phyloP scores from a whole-genome alignment of 2,797 vertebrate species.

The Chaetodon trifasciatus region DNA sequence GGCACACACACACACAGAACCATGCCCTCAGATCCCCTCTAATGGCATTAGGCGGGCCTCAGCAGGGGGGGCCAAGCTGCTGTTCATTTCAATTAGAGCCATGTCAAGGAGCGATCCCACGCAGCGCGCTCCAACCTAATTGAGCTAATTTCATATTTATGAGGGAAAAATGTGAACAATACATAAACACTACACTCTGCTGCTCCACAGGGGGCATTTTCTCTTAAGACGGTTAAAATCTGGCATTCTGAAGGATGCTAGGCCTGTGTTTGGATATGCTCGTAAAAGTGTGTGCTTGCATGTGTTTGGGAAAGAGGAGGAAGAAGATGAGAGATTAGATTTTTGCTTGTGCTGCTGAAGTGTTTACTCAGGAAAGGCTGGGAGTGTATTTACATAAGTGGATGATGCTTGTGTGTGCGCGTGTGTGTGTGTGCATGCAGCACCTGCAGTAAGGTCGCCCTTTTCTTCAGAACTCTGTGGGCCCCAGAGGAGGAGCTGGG shows the following conservation, averaged over 20 bases:
- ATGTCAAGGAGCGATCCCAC: slow-evolving; percentile 50
- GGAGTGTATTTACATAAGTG: slow-evolving; percentile 18
- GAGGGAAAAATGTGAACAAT: slow-evolving; percentile 43
- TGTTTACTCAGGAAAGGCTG: slow-evolving; percentile 15
- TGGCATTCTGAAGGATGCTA: neutral
- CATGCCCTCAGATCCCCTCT: slow-evolving; percentile 59
- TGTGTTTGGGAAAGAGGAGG: neutral
- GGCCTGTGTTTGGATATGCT: neutral
- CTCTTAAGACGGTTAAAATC: neutral
- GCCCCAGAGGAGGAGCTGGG: neutral
- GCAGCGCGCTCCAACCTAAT: slow-evolving; percentile 25
- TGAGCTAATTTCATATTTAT: slow-evolving; percentile 74
- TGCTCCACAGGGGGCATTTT: neutral
- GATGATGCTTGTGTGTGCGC: neutral
- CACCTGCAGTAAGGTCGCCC: slow-evolving; percentile 22
- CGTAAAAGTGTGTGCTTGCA: neutral
- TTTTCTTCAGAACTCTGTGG: neutral
- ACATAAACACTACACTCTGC: slow-evolving; percentile 35
- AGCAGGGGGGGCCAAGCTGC: slow-evolving; percentile 53
- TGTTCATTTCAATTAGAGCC: slow-evolving; percentile 75
- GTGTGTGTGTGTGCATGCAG: slow-evolving; percentile 15
- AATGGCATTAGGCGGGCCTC: slow-evolving; percentile 66
- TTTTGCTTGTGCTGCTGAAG: slow-evolving; percentile 11
- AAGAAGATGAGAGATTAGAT: slow-evolving; percentile 10
- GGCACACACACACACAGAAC: slow-evolving; percentile 30